Percentiles rank a stretch among this genome's conserved stretches.
These are phyloP conservation scores for Syrista parreyssii DNA, from an alignment of 2,888 invertebrate genomes.

Conservation along the genomic window DNA sequence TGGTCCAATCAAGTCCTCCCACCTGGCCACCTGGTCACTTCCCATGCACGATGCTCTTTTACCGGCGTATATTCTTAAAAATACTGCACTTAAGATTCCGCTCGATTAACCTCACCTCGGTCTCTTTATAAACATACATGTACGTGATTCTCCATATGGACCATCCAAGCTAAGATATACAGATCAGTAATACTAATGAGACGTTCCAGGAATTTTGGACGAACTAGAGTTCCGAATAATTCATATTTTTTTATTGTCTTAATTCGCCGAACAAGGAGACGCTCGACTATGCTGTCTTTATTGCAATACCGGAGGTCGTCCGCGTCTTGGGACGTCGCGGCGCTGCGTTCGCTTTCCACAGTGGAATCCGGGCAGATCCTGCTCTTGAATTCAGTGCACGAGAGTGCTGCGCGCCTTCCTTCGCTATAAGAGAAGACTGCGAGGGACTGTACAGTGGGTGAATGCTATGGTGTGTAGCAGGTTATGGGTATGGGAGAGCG, in stretches of 20 bases:
- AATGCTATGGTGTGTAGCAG: constrained; percentile 39
- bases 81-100: constrained; percentile 48
- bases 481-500: constrained; percentile 50
- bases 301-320: neutral
- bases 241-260: neutral
- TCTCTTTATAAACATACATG: neutral
- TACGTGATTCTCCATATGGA: neutral
- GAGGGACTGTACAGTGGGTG: constrained; percentile 41
- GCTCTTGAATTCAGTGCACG: constrained; percentile 20
- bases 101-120: constrained; percentile 46
- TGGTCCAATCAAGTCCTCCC: constrained; percentile 57
- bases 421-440: constrained; percentile 30
- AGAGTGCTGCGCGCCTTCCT: constrained; percentile 38
- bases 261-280: neutral
- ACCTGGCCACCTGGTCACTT: constrained; percentile 46
- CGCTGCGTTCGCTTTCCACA: neutral
- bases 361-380: constrained; percentile 1
- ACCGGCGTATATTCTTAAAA: constrained; percentile 30
- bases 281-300: neutral
- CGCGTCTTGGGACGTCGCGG: neutral
- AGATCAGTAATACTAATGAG: neutral
- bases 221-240: neutral
- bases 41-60: constrained; percentile 38
- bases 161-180: neutral
- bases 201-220: neutral